Conservation (phyloP, 2,113 vertebrate genomes). For the Barbus barbus region DNA sequence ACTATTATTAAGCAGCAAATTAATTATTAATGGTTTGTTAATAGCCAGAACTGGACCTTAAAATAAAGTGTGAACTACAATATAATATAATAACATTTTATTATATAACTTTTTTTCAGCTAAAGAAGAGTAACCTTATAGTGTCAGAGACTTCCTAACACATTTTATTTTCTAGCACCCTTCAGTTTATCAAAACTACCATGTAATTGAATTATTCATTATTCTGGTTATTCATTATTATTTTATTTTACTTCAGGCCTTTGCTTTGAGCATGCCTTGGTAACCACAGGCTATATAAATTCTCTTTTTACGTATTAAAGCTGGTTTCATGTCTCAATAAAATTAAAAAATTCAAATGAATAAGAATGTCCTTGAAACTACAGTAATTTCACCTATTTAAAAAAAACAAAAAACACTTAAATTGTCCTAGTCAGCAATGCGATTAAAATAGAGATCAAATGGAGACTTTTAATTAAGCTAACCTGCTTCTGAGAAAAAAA, state of each 20-base stretch:
- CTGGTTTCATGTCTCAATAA: neutral
- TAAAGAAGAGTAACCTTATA: neutral
- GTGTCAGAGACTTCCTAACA: neutral
- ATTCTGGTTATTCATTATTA: slow-evolving; percentile 15
- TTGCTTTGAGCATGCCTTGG: neutral
- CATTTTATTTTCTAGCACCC: neutral
- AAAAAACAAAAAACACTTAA: too few relatives aligned
- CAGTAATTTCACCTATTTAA: neutral
- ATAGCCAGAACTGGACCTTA: too few relatives aligned
- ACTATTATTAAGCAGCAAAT: too few relatives aligned
- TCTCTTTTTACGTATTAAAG: too few relatives aligned
- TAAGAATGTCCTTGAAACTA: slow-evolving; percentile 19
- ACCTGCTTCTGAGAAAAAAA: neutral
- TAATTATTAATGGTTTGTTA: too few relatives aligned
- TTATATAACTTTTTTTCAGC: too few relatives aligned
- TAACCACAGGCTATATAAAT: slow-evolving; percentile 13
- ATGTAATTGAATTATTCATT: neutral
- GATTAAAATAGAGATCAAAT: neutral
- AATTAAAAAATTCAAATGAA: too few relatives aligned
- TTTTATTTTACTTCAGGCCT: neutral
- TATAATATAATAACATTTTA: too few relatives aligned
- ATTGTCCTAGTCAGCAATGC: neutral
- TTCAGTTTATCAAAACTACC: slow-evolving; percentile 4
- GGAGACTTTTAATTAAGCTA: neutral
- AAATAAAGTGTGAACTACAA: too few relatives aligned